Percentiles rank a stretch among this genome's conserved stretches.
Evolutionary conservation across 2,113 vertebrate genomes (phyloP).

Genomic region (Phasianus colchicus): DNA sequence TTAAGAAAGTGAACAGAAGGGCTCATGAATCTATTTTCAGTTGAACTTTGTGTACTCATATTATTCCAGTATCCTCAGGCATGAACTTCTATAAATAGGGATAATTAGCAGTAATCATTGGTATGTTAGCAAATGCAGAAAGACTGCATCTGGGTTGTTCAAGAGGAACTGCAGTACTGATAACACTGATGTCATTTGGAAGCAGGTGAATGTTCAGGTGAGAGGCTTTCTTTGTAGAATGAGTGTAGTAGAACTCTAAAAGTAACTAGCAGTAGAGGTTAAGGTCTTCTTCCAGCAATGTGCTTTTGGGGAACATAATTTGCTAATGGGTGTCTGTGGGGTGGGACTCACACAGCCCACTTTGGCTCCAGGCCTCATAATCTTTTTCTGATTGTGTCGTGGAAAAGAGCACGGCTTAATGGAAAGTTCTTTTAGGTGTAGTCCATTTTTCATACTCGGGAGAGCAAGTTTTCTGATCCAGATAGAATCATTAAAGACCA

Average conservation of each 20-base stretch:
- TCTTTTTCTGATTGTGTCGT: neutral
- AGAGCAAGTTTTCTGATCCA: neutral
- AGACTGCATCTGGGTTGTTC: no score
- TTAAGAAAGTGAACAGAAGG: neutral
- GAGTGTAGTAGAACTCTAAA: neutral
- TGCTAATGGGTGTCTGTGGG: neutral
- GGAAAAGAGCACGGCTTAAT: neutral
- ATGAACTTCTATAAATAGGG: neutral
- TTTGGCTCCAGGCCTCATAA: neutral
- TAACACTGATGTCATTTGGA: neutral
- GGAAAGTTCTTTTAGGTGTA: neutral
- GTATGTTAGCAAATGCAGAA: neutral
- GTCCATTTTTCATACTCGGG: neutral
- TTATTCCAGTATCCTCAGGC: neutral
- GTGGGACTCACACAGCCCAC: neutral
- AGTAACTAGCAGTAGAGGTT: neutral
- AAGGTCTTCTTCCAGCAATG: neutral
- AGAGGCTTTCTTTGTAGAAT: neutral
- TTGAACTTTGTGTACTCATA: neutral
- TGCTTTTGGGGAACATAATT: rapidly evolving
- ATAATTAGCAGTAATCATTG: neutral
- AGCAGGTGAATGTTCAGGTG: neutral
- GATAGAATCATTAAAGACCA: no score
- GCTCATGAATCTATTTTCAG: neutral
- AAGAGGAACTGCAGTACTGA: rapidly evolving